Evolutionary conservation across 2,113 vertebrate species (phyloP).

Genomic region (Gadus chalcogrammus): DNA sequence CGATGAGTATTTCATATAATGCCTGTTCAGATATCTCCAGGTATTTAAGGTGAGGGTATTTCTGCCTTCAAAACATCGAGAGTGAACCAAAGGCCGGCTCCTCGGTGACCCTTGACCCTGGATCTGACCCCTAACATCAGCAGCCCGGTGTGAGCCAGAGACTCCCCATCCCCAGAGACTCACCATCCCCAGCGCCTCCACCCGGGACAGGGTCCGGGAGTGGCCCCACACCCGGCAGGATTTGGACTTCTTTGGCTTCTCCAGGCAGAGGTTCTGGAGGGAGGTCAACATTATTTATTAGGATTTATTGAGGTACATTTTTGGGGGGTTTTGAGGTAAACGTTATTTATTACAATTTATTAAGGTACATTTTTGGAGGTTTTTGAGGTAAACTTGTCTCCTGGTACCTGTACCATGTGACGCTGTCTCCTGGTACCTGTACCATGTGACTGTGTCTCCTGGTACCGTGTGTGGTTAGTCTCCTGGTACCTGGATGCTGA

Average conservation of each 20-base stretch:
- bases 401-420: no score
- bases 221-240: slow-evolving; percentile 83
- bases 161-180: slow-evolving; percentile 64
- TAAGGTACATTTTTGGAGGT: no score
- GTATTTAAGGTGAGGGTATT: no score
- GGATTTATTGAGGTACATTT: no score
- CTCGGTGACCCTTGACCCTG: not conserved
- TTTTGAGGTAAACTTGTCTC: no score
- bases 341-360: no score
- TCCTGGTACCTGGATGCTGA: slow-evolving; percentile 68
- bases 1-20: not conserved
- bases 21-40: not conserved
- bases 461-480: no score
- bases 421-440: no score
- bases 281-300: not conserved
- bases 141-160: not conserved
- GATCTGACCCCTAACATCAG: not conserved
- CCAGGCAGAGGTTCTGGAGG: slow-evolving; percentile 66
- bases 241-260: slow-evolving; percentile 84
- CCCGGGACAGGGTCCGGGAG: slow-evolving; percentile 83
- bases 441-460: no score
- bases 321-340: no score
- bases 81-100: not conserved
- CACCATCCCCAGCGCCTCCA: slow-evolving; percentile 83
- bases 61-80: not conserved